A percentile compares a stretch with the other conserved stretches of the same genome.
phyloP scores from a whole-genome alignment of 2,113 vertebrate species.

The Pterophyllum scalare region DNA sequence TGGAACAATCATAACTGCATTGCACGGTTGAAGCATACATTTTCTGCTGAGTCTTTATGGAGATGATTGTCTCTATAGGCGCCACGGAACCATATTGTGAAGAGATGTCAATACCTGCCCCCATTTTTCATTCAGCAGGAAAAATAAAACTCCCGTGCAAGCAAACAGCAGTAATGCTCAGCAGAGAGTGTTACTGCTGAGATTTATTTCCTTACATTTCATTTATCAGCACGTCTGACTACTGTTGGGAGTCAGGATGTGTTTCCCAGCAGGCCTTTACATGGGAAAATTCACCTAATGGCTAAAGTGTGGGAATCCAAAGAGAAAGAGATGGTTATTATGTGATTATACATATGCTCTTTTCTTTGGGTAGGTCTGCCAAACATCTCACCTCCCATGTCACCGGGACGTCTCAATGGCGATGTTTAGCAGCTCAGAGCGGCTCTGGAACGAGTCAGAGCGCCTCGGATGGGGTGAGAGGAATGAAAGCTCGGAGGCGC shows the following conservation, averaged over 20 bases:
- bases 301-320: background rate
- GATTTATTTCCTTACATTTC: slow-evolving; percentile 11
- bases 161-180: background rate
- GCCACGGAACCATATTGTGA: background rate
- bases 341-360: background rate
- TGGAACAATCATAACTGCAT: slow-evolving; percentile 20
- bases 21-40: background rate
- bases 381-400: slow-evolving; percentile 67
- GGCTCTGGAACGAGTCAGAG: slow-evolving; percentile 82
- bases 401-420: slow-evolving; percentile 80
- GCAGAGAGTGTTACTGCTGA: slow-evolving; percentile 1
- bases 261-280: slow-evolving; percentile 21
- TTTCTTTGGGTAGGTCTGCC: slow-evolving; percentile 66
- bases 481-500: slow-evolving; percentile 76
- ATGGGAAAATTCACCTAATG: slow-evolving; percentile 2
- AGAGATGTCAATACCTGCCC: slow-evolving; percentile 17
- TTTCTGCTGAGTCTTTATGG: slow-evolving; percentile 30
- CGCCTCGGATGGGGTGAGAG: slow-evolving; percentile 60
- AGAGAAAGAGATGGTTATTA: background rate
- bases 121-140: background rate
- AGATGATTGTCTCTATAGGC: background rate
- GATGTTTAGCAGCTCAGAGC: slow-evolving; percentile 79
- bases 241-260: slow-evolving; percentile 13
- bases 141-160: slow-evolving; percentile 1
- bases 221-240: slow-evolving; percentile 21